phyloP scores from a whole-genome alignment of 2,888 invertebrate genomes.

The Lycophotia porphyrea region DNA sequence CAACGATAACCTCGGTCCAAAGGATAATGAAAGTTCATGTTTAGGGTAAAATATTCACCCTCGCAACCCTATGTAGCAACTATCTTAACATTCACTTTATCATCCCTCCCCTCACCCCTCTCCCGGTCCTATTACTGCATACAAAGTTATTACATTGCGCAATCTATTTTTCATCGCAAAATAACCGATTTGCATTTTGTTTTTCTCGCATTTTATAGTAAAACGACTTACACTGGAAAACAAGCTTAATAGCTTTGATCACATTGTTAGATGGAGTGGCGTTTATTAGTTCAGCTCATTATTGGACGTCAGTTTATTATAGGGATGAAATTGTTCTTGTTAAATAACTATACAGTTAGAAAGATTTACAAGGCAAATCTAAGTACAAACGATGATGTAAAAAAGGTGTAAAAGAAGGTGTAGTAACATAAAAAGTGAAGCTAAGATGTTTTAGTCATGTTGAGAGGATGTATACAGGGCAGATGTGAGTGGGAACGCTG shows the following conservation, averaged over 20 bases:
- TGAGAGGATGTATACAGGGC: neutral
- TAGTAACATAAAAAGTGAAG: neutral
- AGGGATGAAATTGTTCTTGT: neutral
- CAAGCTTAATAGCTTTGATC: constrained; percentile 45
- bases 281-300: constrained; percentile 44
- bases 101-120: constrained; percentile 22
- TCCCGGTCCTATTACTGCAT: constrained; percentile 56
- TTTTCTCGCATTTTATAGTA: constrained; percentile 56
- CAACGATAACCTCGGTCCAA: neutral
- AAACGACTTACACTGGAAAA: constrained; percentile 53
- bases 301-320: constrained; percentile 13
- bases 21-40: constrained; percentile 1
- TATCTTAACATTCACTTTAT: constrained; percentile 64
- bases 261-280: constrained; percentile 26
- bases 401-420: neutral
- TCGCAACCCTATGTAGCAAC: constrained; percentile 46
- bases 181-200: constrained; percentile 63
- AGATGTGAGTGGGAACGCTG: neutral
- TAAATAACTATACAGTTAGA: neutral
- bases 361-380: neutral
- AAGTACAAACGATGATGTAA: neutral
- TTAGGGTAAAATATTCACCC: neutral
- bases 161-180: constrained; percentile 65
- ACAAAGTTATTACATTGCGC: constrained; percentile 59
- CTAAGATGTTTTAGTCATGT: neutral